phyloP scores from a whole-genome alignment of 2,797 vertebrate species.

The Sebastes cheni region DNA sequence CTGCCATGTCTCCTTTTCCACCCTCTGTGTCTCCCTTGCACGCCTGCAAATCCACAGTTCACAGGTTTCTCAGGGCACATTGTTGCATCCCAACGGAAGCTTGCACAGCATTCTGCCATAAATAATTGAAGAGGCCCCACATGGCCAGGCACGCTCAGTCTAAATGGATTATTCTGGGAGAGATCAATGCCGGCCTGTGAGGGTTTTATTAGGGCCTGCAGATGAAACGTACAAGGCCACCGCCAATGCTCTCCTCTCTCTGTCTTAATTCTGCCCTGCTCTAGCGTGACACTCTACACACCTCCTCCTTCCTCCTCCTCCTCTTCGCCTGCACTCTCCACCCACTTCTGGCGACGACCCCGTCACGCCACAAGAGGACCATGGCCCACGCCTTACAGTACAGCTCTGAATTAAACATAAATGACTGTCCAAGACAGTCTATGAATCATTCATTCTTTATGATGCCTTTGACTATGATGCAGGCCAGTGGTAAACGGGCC shows the following conservation, averaged over 20 bases:
- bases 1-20: constrained; percentile 11
- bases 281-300: constrained; percentile 7
- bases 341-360: background rate
- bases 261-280: constrained; percentile 63
- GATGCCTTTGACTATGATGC: constrained; percentile 61
- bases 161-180: constrained; percentile 83
- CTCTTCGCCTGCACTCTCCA: background rate
- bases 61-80: constrained; percentile 74
- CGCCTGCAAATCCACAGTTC: constrained; percentile 55
- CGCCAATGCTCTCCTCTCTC: constrained; percentile 54
- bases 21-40: constrained; percentile 38
- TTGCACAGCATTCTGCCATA: constrained; percentile 78
- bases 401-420: constrained; percentile 72
- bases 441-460: constrained; percentile 78
- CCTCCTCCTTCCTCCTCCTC: constrained; percentile 13
- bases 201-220: constrained; percentile 80
- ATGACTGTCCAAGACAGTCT: constrained; percentile 44
- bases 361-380: constrained; percentile 4
- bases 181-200: constrained; percentile 80
- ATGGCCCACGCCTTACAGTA: background rate
- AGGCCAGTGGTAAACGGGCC: constrained; percentile 53
- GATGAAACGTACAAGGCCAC: constrained; percentile 78
- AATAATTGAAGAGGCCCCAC: constrained; percentile 82
- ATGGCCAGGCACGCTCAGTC: constrained; percentile 77
- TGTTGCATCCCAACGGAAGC: constrained; percentile 80